phyloP scores from a whole-genome alignment of 2,888 invertebrate genomes.

The Orthosia cruda region DNA sequence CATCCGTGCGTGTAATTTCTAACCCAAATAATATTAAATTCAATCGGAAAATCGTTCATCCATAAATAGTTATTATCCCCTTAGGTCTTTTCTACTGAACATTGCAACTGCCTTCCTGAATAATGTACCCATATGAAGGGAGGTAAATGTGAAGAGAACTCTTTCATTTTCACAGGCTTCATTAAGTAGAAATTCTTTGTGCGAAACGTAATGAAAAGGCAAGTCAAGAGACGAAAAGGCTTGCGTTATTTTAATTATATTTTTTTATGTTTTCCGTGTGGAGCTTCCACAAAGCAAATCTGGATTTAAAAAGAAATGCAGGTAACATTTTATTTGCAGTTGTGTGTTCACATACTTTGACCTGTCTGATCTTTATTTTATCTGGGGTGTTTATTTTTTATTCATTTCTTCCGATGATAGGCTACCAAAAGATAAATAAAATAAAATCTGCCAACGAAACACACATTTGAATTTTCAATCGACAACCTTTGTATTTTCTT shows the following conservation, averaged over 20 bases:
- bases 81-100: not conserved
- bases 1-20: not conserved
- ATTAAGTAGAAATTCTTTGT: conserved; percentile 32
- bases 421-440: no score
- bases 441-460: not conserved
- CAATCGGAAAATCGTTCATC: conserved; percentile 7
- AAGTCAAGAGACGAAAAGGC: not conserved
- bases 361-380: no score
- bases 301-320: not conserved
- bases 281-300: not conserved
- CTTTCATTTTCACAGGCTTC: not conserved
- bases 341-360: not conserved
- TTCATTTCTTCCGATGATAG: no score
- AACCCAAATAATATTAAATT: not conserved
- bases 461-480: not conserved
- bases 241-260: conserved; percentile 4
- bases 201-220: conserved; percentile 33
- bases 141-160: no score
- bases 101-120: not conserved
- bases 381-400: not conserved
- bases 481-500: no score
- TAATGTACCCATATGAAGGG: not conserved
- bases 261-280: not conserved
- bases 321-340: not conserved
- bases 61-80: not conserved